A percentile compares a stretch with the other conserved stretches of the same genome.
These are phyloP conservation scores for Phyllotis vaccarum DNA, from an alignment of 2,797 vertebrate genomes.

Conservation along the genomic window DNA sequence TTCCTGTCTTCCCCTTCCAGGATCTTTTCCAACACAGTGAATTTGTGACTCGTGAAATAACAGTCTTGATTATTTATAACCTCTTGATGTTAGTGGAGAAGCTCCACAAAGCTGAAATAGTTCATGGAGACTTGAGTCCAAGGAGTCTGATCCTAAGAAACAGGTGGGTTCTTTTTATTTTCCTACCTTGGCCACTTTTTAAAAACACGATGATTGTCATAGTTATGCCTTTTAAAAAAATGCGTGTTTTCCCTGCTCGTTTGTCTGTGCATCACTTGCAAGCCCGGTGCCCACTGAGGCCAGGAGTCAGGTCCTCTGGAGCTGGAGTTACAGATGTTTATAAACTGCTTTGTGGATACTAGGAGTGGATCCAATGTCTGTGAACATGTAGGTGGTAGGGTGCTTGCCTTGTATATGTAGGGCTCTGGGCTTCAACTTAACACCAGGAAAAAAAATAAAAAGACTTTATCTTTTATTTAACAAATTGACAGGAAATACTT, in stretches of 20 bases:
- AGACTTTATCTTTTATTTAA: constrained; percentile 17
- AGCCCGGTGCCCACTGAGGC: no score
- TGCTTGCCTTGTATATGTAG: not conserved
- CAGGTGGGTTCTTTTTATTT: constrained; percentile 84
- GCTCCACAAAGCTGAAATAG: constrained; percentile 88
- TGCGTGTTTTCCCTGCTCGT: not conserved
- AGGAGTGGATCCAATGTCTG: not conserved
- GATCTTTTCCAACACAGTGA: constrained; percentile 85
- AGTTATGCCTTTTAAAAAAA: constrained; percentile 20
- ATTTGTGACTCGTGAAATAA: constrained; percentile 80
- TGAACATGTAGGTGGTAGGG: not conserved
- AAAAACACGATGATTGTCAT: not conserved
- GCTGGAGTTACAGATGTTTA: not conserved
- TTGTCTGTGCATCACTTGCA: not conserved
- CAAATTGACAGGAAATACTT: constrained; percentile 33
- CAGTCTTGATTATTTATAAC: constrained; percentile 85
- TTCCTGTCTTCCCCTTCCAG: constrained; percentile 80
- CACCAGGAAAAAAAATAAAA: not conserved
- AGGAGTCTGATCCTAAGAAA: constrained; percentile 88
- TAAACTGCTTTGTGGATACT: not conserved
- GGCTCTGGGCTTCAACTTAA: not conserved
- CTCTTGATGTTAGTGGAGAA: constrained; percentile 88
- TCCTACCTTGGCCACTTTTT: not conserved
- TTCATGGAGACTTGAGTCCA: constrained; percentile 89
- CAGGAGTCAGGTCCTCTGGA: not conserved